Percentiles rank a stretch among this genome's conserved stretches.
Evolutionary conservation across 1,140 invertebrate species (phyloP).

Genomic region (Melipona quadrifasciata): DNA sequence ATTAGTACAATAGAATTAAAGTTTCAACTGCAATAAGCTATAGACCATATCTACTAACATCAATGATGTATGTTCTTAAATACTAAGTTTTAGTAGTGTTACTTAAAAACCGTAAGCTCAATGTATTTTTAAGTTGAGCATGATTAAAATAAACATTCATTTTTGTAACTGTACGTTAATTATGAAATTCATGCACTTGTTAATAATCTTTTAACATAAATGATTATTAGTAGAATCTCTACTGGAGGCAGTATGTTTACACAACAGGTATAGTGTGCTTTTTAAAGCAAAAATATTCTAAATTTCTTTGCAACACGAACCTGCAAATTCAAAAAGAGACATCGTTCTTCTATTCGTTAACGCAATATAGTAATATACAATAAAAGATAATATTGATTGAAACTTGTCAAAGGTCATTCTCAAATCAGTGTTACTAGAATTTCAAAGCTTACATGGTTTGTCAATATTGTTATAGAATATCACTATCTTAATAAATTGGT

Average conservation of each 20-base stretch:
- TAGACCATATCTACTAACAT: constrained; percentile 45
- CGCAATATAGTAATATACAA: constrained; percentile 46
- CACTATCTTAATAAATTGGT: constrained; percentile 13
- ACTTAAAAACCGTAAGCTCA: constrained; percentile 35
- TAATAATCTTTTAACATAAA: constrained; percentile 38
- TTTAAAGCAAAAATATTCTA: constrained; percentile 39
- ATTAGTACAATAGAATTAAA: constrained; percentile 47
- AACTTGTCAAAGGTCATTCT: constrained; percentile 43
- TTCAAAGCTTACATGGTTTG: constrained; percentile 33
- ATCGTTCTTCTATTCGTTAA: constrained; percentile 44
- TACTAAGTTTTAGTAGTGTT: constrained; percentile 32
- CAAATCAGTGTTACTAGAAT: constrained; percentile 53
- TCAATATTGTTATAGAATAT: constrained; percentile 34
- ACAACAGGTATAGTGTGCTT: constrained; percentile 38
- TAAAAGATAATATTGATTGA: constrained; percentile 38
- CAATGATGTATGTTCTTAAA: constrained; percentile 46
- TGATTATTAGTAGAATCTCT: constrained; percentile 52
- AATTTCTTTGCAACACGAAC: constrained; percentile 32
- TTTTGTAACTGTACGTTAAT: constrained; percentile 44
- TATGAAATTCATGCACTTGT: constrained; percentile 33
- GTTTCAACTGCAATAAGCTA: constrained; percentile 39
- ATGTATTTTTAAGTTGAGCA: constrained; percentile 38
- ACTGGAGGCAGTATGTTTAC: constrained; percentile 52
- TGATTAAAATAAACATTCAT: constrained; percentile 44
- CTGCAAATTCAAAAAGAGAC: constrained; percentile 34